Percentiles rank a stretch among this genome's conserved stretches.
Evolutionary conservation across 2,888 invertebrate species (phyloP).

Genomic region (Epiblema foenella): DNA sequence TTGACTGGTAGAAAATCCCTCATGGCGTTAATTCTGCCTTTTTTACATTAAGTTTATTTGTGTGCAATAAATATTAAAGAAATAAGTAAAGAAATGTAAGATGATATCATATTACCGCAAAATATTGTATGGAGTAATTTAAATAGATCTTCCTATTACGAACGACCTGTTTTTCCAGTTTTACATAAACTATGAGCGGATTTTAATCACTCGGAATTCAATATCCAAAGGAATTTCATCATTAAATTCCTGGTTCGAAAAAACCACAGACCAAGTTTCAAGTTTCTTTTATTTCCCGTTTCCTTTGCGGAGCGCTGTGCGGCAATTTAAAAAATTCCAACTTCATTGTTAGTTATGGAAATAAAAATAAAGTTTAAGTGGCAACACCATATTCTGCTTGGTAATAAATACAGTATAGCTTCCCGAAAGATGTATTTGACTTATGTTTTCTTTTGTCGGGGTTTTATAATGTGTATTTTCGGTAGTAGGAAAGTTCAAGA

Average conservation of each 20-base stretch:
- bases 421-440: not conserved
- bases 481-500: not conserved
- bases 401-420: constrained; percentile 26
- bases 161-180: not conserved
- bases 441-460: not conserved
- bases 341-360: constrained; percentile 47
- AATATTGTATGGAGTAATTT: too few species aligned
- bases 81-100: too few species aligned
- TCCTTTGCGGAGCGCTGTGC: constrained; percentile 36
- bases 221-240: constrained; percentile 47
- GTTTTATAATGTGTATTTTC: not conserved
- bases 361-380: constrained; percentile 52
- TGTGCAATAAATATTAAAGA: too few species aligned
- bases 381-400: constrained; percentile 46
- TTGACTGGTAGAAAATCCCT: too few species aligned
- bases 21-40: too few species aligned
- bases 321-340: constrained; percentile 46
- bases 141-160: not conserved
- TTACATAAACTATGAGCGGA: constrained; percentile 26
- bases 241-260: constrained; percentile 42
- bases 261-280: constrained; percentile 44
- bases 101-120: too few species aligned
- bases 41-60: too few species aligned
- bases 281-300: constrained; percentile 37
- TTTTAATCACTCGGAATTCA: constrained; percentile 41